Evolutionary conservation across 2,113 vertebrate species (phyloP), one percentile per base, ranked within the genome.

Genomic region (Gobio gobio): DNA sequence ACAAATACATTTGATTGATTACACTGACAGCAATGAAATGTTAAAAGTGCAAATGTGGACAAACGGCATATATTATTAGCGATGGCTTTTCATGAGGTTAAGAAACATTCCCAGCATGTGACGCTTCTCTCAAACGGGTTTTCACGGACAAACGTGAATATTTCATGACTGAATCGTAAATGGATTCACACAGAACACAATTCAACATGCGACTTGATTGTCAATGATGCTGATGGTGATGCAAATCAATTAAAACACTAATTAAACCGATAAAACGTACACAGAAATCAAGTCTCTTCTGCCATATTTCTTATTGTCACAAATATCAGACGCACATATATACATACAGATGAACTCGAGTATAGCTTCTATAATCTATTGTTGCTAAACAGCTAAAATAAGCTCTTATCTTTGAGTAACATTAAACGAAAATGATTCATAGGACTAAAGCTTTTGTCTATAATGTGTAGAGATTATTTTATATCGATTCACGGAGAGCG

Each of bases 21-120:
- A 79, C 36, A 45, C 24, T 47, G 59, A 79, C 58, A 64, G 58
- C 58, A 63, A 79, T 63, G 78, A 79, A 45, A 79, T 64, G 40
- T 79, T 79, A 79, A 79, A 79, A 79, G 78, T 79, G 78, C 78
- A 63, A 79, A 63, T 64, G 78, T 18, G 78, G 78, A 64, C 58
- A 3, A 26, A 61, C 56, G 58, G 56, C 77, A 3, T 45, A 24
- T 2, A 22, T 40, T 20, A 16, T 36, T 22, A 6, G 54, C 22
- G 18, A 24, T 20, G 12, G 75, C 75, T 36, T 58, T 16, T 54
- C 12, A 18, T 33, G 73, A 76, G 49, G 74, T 54, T 33, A 36
- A 12, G 75, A 77, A 43, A 78, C 12, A 16, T 56, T 59, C 33
- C 33, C 29, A 14, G 33, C 29, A n/a, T 8, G n/a, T 8, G 16